Evolutionary conservation across 2,888 invertebrate species (phyloP).

Genomic region (Dryadula phaetusa): DNA sequence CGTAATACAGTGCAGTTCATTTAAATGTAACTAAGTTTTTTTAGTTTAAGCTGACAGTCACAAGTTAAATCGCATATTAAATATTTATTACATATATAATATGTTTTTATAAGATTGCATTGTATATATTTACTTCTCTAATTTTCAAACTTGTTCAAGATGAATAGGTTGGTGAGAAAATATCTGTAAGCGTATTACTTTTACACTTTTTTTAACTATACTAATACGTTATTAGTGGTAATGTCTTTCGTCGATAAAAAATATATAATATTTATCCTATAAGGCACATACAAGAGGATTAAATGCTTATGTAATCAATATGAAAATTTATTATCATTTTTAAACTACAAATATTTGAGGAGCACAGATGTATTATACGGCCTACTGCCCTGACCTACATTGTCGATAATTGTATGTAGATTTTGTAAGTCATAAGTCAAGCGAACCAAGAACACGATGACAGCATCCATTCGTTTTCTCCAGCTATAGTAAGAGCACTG

Average conservation of each 20-base stretch:
- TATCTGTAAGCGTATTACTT: background rate
- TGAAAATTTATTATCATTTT: background rate
- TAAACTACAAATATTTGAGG: conserved; percentile 22
- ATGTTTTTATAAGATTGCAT: too few species aligned
- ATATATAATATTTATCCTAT: background rate
- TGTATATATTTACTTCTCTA: too few species aligned
- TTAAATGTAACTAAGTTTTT: background rate
- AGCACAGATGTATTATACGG: conserved; percentile 55
- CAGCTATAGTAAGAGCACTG: conserved; percentile 61
- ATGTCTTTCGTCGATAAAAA: too few species aligned
- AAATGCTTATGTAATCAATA: background rate
- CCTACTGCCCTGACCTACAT: conserved; percentile 81
- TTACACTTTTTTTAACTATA: too few species aligned
- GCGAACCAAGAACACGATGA: conserved; percentile 68
- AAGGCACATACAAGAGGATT: background rate
- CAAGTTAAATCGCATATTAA: too few species aligned
- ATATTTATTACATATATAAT: too few species aligned
- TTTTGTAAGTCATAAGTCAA: conserved; percentile 80
- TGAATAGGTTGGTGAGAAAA: background rate
- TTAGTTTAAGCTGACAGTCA: too few species aligned
- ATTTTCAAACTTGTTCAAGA: too few species aligned
- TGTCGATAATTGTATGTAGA: conserved; percentile 81
- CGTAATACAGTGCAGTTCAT: background rate
- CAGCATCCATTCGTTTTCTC: conserved; percentile 79
- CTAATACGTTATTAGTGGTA: too few species aligned